phyloP scores from a whole-genome alignment of 2,888 invertebrate species.

The Leucozona laternaria region DNA sequence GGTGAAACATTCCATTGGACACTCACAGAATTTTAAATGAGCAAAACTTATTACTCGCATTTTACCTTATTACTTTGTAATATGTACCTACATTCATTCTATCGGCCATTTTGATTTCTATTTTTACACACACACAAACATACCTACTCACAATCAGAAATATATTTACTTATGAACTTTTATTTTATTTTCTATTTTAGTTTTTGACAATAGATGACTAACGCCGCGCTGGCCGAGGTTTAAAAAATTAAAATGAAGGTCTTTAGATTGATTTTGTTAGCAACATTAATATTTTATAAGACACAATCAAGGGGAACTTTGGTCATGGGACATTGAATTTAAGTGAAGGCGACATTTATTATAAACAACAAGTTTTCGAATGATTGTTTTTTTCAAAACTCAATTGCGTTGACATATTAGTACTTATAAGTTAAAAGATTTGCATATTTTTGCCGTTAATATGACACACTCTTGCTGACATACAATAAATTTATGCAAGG shows the following conservation, averaged over 20 bases:
- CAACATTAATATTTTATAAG: conserved; percentile 21
- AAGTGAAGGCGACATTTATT: conserved; percentile 52
- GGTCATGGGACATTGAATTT: conserved; percentile 69
- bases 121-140: conserved; percentile 49
- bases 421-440: neutral
- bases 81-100: too few species aligned
- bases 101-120: conserved; percentile 75
- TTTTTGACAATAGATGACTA: conserved; percentile 67
- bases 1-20: conserved; percentile 73
- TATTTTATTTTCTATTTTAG: conserved; percentile 43
- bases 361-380: conserved; percentile 16
- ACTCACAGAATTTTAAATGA: conserved; percentile 75
- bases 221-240: conserved; percentile 47
- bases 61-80: conserved; percentile 53
- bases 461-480: neutral
- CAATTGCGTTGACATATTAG: conserved; percentile 43
- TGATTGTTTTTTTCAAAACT: conserved; percentile 45
- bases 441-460: conserved; percentile 21
- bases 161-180: conserved; percentile 32
- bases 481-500: neutral
- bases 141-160: neutral
- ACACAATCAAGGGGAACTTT: conserved; percentile 20
- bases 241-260: conserved; percentile 43
- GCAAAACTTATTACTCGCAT: conserved; percentile 55
- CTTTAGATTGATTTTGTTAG: conserved; percentile 41